These are phyloP conservation scores for Bubo scandiacus DNA, from an alignment of 2,113 vertebrate species.

Conservation along the genomic window DNA sequence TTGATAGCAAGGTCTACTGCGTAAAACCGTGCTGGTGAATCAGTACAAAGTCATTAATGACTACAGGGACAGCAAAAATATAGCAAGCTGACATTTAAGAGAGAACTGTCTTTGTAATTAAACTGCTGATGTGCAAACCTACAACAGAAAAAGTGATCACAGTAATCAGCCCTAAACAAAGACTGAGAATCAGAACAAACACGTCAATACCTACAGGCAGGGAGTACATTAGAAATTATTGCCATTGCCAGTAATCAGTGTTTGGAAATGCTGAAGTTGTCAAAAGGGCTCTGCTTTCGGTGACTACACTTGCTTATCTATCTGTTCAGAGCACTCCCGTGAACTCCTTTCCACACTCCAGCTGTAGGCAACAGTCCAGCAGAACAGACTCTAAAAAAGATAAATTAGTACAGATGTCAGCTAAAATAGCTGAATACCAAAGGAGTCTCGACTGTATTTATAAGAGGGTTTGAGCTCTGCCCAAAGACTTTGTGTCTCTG, in stretches of 20 bases:
- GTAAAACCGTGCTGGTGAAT: neutral
- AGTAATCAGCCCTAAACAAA: constrained; percentile 50
- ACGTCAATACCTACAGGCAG: constrained; percentile 27
- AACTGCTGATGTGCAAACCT: constrained; percentile 51
- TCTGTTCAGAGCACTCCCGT: neutral
- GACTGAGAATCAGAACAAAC: constrained; percentile 38
- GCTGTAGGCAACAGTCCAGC: neutral
- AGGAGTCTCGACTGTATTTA: neutral
- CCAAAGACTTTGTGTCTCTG: neutral
- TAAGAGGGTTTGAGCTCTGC: neutral
- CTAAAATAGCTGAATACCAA: constrained; percentile 37
- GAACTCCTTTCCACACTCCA: constrained; percentile 15
- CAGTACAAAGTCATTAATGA: constrained; percentile 23
- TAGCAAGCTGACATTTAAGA: constrained; percentile 61
- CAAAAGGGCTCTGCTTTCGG: neutral
- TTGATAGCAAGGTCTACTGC: constrained; percentile 27
- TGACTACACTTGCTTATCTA: constrained; percentile 25
- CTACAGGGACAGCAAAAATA: constrained; percentile 48
- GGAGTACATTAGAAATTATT: constrained; percentile 46
- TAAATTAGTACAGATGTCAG: constrained; percentile 40
- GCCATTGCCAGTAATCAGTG: neutral
- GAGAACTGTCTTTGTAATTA: constrained; percentile 41
- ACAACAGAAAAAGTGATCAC: constrained; percentile 40
- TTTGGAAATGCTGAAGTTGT: constrained; percentile 49
- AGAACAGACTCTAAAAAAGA: constrained; percentile 10